A percentile compares a stretch with the other conserved stretches of the same genome.
Conservation (phyloP, 2,113 vertebrate species). For the Perca fluviatilis region DNA sequence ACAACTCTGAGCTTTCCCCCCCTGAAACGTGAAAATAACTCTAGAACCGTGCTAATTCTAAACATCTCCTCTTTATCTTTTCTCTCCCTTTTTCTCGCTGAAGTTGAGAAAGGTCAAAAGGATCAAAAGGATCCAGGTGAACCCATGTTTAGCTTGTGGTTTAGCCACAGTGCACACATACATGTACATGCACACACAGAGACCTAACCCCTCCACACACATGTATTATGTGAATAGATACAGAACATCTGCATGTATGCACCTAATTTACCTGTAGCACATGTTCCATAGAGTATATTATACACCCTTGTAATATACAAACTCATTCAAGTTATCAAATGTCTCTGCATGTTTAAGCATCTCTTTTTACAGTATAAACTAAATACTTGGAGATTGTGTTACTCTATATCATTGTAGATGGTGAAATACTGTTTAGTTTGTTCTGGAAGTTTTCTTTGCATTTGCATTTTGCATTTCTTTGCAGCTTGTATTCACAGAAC, state of each 20-base stretch:
- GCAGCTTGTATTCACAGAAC: not conserved
- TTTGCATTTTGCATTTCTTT: not conserved
- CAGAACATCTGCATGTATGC: conserved; percentile 53
- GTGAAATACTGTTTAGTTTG: conserved; percentile 4
- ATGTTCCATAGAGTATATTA: conserved; percentile 25
- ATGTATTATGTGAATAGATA: conserved; percentile 20
- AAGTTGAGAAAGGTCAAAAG: conserved; percentile 94
- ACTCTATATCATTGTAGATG: conserved; percentile 57
- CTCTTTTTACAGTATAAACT: conserved; percentile 30
- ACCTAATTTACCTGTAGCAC: conserved; percentile 24
- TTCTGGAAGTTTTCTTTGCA: not conserved
- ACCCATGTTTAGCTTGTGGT: conserved; percentile 95
- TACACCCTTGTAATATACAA: conserved; percentile 36
- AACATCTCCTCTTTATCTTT: conserved; percentile 92
- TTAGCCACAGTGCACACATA: conserved; percentile 76
- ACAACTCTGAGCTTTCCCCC: conserved; percentile 39
- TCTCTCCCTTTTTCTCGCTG: conserved; percentile 89
- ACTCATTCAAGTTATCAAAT: conserved; percentile 33
- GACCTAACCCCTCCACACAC: conserved; percentile 16
- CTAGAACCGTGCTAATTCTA: conserved; percentile 87
- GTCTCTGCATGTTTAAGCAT: conserved; percentile 66
- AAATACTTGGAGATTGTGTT: conserved; percentile 73
- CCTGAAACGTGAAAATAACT: conserved; percentile 57
- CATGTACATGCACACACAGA: conserved; percentile 25
- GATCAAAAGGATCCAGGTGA: conserved; percentile 99